phyloP scores from a whole-genome alignment of 2,113 vertebrate species.

The Albula glossodonta region DNA sequence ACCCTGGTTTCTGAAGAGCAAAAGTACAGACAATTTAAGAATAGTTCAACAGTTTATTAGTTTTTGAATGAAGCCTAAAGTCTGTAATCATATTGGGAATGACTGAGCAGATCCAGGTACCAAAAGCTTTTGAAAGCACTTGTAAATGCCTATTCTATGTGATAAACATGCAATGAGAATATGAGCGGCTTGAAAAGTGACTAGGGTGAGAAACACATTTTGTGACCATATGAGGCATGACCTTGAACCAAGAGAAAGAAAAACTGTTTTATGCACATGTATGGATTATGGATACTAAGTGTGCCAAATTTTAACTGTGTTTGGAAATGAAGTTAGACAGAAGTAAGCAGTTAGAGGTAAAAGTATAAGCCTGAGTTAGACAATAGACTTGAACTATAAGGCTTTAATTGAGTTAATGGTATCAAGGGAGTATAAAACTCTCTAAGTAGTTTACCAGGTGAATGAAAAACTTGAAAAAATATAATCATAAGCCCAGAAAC shows the following conservation, averaged over 20 bases:
- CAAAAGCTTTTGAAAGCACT: background rate
- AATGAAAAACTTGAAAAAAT: background rate
- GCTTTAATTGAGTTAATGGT: constrained; percentile 3
- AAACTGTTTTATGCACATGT: background rate
- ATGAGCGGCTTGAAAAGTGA: background rate
- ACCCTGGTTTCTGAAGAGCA: too few species aligned
- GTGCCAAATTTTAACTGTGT: background rate
- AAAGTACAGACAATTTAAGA: too few species aligned
- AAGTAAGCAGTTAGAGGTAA: background rate
- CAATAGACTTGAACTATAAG: background rate
- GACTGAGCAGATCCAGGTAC: background rate
- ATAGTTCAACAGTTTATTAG: too few species aligned
- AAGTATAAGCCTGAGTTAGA: background rate
- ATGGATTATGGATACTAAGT: background rate
- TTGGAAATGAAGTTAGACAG: background rate
- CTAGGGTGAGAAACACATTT: background rate
- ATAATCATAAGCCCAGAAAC: background rate
- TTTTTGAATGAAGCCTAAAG: too few species aligned
- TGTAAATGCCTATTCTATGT: background rate
- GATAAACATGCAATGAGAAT: background rate
- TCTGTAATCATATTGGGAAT: background rate
- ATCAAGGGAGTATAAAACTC: background rate
- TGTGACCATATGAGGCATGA: background rate
- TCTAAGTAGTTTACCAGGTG: background rate
- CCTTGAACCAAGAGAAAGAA: background rate